Conservation (phyloP, 2,113 vertebrate species). For the Thamnaconus septentrionalis region DNA sequence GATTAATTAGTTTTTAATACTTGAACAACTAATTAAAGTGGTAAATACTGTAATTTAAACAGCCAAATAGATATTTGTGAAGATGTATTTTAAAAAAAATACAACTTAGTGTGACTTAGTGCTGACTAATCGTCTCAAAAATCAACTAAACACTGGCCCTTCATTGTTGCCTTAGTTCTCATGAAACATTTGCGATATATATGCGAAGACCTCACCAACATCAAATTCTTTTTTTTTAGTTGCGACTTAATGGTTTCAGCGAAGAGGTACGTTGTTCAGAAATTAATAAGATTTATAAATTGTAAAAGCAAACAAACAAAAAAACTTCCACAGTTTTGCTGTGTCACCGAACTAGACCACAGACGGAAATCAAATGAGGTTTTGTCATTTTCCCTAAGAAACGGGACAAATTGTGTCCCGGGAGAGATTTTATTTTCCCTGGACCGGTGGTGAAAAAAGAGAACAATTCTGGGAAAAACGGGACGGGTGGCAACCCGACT, state of each 20-base stretch:
- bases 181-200: constrained; percentile 3
- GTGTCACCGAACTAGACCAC: no score
- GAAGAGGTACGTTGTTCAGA: no score
- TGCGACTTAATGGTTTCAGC: no score
- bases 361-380: no score
- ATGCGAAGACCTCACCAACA: not conserved
- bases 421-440: no score
- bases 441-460: no score
- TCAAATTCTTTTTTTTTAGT: not conserved
- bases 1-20: constrained; percentile 36
- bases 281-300: not conserved
- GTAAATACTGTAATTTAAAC: constrained; percentile 24
- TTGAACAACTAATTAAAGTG: constrained; percentile 14
- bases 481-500: no score
- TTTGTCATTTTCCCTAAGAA: no score
- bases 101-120: constrained; percentile 4
- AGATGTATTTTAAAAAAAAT: not conserved
- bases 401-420: no score
- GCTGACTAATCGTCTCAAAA: constrained; percentile 5
- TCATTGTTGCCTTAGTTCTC: not conserved
- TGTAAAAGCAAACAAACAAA: not conserved
- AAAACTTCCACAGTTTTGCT: no score
- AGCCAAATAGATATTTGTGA: constrained; percentile 21
- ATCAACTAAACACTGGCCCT: not conserved
- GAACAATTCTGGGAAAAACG: no score